These are phyloP conservation scores for Propithecus coquereli DNA, from an alignment of 2,113 vertebrate species.

Conservation along the genomic window DNA sequence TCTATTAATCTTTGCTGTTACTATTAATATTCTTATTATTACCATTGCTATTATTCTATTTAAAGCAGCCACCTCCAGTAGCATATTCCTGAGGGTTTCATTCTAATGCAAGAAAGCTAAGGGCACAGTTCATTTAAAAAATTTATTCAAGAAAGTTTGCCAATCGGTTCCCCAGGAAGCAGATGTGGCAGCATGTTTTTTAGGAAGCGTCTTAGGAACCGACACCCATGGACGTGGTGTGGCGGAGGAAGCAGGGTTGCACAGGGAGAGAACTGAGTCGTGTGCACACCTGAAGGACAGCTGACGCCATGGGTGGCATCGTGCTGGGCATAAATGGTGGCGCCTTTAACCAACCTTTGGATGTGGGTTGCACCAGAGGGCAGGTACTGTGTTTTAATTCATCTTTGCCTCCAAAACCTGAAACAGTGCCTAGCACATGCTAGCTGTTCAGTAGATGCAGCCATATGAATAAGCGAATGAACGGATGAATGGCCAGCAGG, in stretches of 20 bases:
- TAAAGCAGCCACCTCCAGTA: not conserved
- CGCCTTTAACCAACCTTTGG: not conserved
- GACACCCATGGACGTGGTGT: not conserved
- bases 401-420: not conserved
- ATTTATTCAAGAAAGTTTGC: not conserved
- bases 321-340: not conserved
- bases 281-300: not conserved
- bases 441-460: not conserved
- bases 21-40: no score
- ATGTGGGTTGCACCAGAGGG: not conserved
- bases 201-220: not conserved
- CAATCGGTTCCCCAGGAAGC: not conserved
- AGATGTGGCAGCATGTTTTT: not conserved
- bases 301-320: accelerated
- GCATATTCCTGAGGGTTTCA: not conserved
- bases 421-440: not conserved
- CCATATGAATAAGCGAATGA: not conserved
- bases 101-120: not conserved
- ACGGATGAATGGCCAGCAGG: not conserved
- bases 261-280: not conserved
- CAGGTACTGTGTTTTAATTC: not conserved
- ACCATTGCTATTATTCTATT: not conserved
- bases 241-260: not conserved
- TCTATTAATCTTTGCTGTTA: not conserved
- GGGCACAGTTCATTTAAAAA: not conserved